Percentiles rank a stretch among this genome's conserved stretches.
Evolutionary conservation across 2,113 vertebrate species (phyloP).

Genomic region (Austrofundulus limnaeus): DNA sequence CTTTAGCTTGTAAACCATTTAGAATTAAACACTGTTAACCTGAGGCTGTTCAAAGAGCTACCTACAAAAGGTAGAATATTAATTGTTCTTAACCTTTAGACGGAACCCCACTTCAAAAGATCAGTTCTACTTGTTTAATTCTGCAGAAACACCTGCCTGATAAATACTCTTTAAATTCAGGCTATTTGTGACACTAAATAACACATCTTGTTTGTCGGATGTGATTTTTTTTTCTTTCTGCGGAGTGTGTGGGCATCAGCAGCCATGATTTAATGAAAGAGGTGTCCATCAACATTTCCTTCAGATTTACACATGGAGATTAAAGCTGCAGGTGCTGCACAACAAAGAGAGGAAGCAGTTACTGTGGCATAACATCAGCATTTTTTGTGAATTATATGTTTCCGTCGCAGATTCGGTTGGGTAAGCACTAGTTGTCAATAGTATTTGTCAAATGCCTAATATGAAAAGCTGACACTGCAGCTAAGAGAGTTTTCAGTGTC

Average conservation of each 20-base stretch:
- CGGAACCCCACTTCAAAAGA: too few species aligned
- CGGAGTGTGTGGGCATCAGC: conserved; percentile 14
- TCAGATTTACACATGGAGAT: conserved; percentile 17
- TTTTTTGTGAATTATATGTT: conserved; percentile 10
- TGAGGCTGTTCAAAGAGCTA: too few species aligned
- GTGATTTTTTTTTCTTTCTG: conserved; percentile 26
- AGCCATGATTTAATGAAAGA: conserved; percentile 16
- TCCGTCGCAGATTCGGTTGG: conserved; percentile 10
- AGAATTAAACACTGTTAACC: too few species aligned
- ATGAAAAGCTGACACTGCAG: conserved; percentile 49
- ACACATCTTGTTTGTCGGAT: conserved; percentile 22
- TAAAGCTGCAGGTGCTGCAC: conserved; percentile 16
- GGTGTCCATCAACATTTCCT: conserved; percentile 20
- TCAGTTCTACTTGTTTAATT: too few species aligned
- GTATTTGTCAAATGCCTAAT: conserved; percentile 41
- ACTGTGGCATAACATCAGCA: conserved; percentile 16
- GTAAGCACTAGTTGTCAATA: conserved; percentile 10
- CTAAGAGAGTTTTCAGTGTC: conserved; percentile 45
- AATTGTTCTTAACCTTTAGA: too few species aligned
- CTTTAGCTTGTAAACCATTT: too few species aligned
- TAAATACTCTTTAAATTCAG: not conserved
- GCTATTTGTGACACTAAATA: conserved; percentile 7
- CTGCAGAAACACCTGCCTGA: not conserved
- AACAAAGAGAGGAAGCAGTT: not conserved
- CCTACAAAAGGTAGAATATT: too few species aligned